Conservation (phyloP, 1,140 invertebrate species). For the Neuroterus valhalla region DNA sequence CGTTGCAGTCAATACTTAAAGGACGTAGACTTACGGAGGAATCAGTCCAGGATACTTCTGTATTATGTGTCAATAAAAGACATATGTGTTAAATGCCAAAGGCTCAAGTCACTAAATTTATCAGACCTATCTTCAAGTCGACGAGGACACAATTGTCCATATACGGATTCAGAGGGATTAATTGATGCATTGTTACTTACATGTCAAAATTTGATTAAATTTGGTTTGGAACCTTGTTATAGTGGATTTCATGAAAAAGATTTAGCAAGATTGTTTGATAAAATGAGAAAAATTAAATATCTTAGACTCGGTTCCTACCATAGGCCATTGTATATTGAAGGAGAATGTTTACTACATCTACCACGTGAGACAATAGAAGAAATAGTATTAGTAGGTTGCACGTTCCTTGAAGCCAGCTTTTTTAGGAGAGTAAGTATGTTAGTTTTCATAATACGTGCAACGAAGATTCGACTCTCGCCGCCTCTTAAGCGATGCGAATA, state of each 20-base stretch:
- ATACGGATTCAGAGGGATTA: neutral
- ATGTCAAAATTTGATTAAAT: constrained; percentile 1
- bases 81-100: neutral
- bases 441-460: no score
- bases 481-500: no score
- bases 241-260: neutral
- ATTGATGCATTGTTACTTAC: neutral
- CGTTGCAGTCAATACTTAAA: constrained; percentile 8
- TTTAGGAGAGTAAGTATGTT: neutral
- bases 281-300: neutral
- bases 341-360: neutral
- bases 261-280: neutral
- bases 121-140: neutral
- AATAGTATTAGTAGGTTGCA: neutral
- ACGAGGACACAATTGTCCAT: neutral
- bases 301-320: constrained; percentile 1
- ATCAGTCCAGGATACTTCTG: neutral
- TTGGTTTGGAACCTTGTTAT: neutral
- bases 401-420: neutral
- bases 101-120: constrained; percentile 1
- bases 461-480: no score
- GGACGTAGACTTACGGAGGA: neutral
- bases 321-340: neutral
- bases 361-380: constrained; percentile 4
- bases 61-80: constrained; percentile 13